phyloP scores from a whole-genome alignment of 2,888 invertebrate species.

The Sclerodermus sp. region DNA sequence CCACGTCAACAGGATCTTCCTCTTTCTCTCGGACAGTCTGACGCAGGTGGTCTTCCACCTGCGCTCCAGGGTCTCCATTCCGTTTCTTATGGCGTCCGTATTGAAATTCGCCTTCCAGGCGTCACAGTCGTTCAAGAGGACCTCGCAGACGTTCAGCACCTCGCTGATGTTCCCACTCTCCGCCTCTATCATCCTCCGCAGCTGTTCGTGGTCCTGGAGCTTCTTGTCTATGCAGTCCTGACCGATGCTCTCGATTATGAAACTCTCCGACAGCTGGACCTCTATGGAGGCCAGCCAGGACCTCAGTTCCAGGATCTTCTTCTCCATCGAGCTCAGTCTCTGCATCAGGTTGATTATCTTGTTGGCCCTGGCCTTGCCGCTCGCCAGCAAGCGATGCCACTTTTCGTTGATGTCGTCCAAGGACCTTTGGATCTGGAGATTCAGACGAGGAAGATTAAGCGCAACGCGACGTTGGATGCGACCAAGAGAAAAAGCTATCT shows the following conservation, averaged over 20 bases:
- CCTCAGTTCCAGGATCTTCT: slow-evolving; percentile 71
- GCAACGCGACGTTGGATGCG: too few relatives aligned
- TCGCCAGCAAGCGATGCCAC: slow-evolving; percentile 69
- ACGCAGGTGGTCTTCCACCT: slow-evolving; percentile 80
- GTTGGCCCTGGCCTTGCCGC: slow-evolving; percentile 68
- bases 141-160: slow-evolving; percentile 77
- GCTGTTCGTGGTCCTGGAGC: slow-evolving; percentile 70
- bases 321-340: slow-evolving; percentile 72
- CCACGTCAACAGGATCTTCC: slow-evolving; percentile 67
- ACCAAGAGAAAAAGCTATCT: too few relatives aligned
- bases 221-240: slow-evolving; percentile 70
- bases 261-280: slow-evolving; percentile 67
- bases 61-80: slow-evolving; percentile 73
- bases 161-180: slow-evolving; percentile 79
- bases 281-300: slow-evolving; percentile 75
- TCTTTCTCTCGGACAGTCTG: slow-evolving; percentile 72
- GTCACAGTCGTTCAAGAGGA: slow-evolving; percentile 75
- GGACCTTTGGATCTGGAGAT: slow-evolving; percentile 51
- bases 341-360: slow-evolving; percentile 74
- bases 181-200: slow-evolving; percentile 75
- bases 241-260: slow-evolving; percentile 69
- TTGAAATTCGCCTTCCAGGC: slow-evolving; percentile 73
- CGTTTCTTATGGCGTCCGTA: slow-evolving; percentile 67
- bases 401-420: slow-evolving; percentile 67
- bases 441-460: too few relatives aligned